Base-by-base conservation (phyloP, 2,797 vertebrate species). In the Hippoglossus hippoglossus region DNA sequence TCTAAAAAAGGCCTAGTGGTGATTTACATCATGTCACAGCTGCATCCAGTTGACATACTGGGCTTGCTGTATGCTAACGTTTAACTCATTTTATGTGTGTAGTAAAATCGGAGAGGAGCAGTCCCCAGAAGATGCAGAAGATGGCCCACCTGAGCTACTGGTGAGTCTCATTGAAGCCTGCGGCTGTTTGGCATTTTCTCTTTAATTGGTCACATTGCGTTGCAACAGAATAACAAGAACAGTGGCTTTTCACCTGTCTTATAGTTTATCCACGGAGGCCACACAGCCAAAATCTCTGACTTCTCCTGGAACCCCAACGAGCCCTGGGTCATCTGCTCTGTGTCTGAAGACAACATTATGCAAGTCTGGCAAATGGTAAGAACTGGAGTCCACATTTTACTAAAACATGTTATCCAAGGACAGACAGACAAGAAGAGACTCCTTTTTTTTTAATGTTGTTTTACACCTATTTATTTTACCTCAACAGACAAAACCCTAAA, bases 251-350 rank as follows among this genome's bases (percentile, higher is more conserved):
- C 6, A 31, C 56, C 31, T 66, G 0, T 51, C 0, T 8, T 5
- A 51, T 66, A 98, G 97, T 98, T 98, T 69, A 97, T 98, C 87
- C 97, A 98, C 25, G 97, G 96, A 24, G 97, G 97, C 41, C 97
- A 98, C 71, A 98, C 97, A 81, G 97, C 97, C 49, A 98, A 98
- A 91, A 98, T 98, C 80, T 98, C 97, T 0, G 97, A 98, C 89
- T 98, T 98, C 87, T 98, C 97, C 74, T 98, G 97, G 97, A 98
- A 98, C 90, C 97, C 97, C 55, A 97, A 98, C 26, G 97, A 98
- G 67, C 97, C 97, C 34, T 98, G 97, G 97, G 96, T 98, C 85
- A 97, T 98, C 90, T 98, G 97, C 91, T 98, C 97, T 58, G 97
- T 98, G 87, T 98, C 97, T 83, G 97, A 98, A 91, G 97, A 98